phyloP scores from a whole-genome alignment of 2,888 invertebrate genomes.

The Cephus runcator region DNA sequence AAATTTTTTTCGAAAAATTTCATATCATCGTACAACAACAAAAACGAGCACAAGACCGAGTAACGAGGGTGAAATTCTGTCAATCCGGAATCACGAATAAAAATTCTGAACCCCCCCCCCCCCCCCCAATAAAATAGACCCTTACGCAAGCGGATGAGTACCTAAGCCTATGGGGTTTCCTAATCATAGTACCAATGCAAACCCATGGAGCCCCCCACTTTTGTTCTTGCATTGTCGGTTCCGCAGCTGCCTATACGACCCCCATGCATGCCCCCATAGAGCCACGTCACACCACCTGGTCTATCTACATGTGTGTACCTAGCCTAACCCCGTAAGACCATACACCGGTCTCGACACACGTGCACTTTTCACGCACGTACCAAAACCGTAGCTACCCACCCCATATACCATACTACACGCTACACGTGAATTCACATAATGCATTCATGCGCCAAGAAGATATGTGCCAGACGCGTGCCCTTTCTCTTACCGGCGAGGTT shows the following conservation, averaged over 20 bases:
- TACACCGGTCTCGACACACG: constrained; percentile 13
- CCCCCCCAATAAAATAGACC: constrained; percentile 16
- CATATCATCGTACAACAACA: too few relatives aligned
- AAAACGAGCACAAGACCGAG: neutral
- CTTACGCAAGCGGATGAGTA: constrained; percentile 5
- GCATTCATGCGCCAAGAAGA: neutral
- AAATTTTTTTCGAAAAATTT: neutral
- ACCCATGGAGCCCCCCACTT: constrained; percentile 20
- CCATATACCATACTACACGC: neutral
- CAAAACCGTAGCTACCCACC: neutral
- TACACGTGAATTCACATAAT: neutral
- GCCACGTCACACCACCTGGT: constrained; percentile 65
- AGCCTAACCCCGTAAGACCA: constrained; percentile 3
- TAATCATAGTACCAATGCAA: constrained; percentile 35
- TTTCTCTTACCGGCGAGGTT: neutral
- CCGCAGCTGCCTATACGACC: constrained; percentile 59
- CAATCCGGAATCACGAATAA: constrained; percentile 19
- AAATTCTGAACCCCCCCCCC: constrained; percentile 16
- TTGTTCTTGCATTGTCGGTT: constrained; percentile 53
- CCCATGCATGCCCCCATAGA: constrained; percentile 60
- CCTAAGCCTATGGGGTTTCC: constrained; percentile 15
- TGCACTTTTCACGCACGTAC: neutral
- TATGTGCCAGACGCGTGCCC: constrained; percentile 1
- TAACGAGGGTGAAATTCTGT: neutral
- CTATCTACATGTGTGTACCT: constrained; percentile 44